Conservation (phyloP, 2,888 invertebrate species). For the Pheosia tremula region DNA sequence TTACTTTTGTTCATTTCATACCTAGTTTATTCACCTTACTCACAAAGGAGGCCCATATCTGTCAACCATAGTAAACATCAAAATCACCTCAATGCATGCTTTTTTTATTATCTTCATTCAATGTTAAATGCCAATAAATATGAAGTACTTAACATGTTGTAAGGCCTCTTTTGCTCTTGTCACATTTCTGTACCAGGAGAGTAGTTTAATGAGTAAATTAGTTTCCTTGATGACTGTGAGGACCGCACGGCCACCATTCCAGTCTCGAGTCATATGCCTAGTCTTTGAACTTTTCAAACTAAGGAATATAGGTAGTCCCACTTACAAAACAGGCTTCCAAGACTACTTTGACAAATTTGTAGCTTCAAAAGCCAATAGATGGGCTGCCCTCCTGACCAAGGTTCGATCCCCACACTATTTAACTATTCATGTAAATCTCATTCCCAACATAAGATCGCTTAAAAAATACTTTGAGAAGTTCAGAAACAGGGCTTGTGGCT, state of each 20-base stretch:
- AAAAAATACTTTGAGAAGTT: background rate
- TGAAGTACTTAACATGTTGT: slow-evolving; percentile 9
- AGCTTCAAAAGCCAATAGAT: background rate
- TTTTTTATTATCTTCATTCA: slow-evolving; percentile 25
- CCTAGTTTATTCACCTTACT: background rate
- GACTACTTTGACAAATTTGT: background rate
- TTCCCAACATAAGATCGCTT: background rate
- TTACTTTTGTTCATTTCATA: background rate
- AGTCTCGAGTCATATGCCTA: background rate
- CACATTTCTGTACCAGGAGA: slow-evolving; percentile 16
- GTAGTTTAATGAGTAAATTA: background rate
- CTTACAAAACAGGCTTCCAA: background rate
- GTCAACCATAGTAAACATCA: background rate
- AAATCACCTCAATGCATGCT: background rate
- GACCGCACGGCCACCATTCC: slow-evolving; percentile 7
- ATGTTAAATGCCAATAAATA: slow-evolving; percentile 12
- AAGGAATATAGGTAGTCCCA: background rate
- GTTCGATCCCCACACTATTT: too few relatives aligned
- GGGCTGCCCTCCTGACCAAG: too few relatives aligned
- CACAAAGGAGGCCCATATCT: background rate
- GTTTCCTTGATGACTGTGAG: background rate
- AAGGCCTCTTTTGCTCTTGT: slow-evolving; percentile 54
- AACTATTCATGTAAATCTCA: too few relatives aligned
- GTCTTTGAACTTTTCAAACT: background rate
- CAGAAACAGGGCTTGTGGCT: background rate